Percentiles rank a stretch among this genome's conserved stretches.
Evolutionary conservation across 2,797 vertebrate genomes (phyloP).

Genomic region (Vespertilio murinus): DNA sequence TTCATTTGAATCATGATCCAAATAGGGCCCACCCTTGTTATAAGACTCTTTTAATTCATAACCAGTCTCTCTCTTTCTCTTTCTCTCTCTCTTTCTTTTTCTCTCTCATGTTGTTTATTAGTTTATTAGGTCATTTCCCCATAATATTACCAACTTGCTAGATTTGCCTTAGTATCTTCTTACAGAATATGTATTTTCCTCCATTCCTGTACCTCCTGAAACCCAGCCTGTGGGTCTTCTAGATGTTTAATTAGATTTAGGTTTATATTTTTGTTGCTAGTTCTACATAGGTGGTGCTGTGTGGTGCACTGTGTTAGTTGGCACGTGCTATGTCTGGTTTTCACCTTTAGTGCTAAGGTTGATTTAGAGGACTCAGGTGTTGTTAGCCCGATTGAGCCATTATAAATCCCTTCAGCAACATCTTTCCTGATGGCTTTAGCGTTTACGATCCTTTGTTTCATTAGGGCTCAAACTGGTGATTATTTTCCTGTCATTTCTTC

Average conservation of each 20-base stretch:
- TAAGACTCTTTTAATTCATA: background rate
- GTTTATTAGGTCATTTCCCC: background rate
- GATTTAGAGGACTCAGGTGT: slow-evolving; percentile 50
- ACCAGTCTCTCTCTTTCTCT: background rate
- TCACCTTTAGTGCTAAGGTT: background rate
- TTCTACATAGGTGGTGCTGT: background rate
- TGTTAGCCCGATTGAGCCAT: slow-evolving; percentile 10
- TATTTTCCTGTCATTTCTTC: background rate
- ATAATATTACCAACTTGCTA: background rate
- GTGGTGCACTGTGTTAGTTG: background rate
- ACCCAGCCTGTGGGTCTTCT: background rate
- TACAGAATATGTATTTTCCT: background rate
- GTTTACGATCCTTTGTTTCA: background rate
- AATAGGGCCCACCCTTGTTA: background rate
- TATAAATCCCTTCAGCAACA: background rate
- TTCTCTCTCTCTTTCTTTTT: background rate
- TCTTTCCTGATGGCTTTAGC: slow-evolving; percentile 23
- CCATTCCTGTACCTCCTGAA: background rate
- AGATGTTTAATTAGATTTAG: background rate
- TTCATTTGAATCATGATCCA: background rate
- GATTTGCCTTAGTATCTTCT: background rate
- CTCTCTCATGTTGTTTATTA: background rate
- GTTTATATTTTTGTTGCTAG: background rate
- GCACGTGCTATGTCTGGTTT: background rate
- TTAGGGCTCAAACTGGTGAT: slow-evolving; percentile 15